Conservation (phyloP, 2,888 invertebrate species). For the Ecliptopera silaceata region DNA sequence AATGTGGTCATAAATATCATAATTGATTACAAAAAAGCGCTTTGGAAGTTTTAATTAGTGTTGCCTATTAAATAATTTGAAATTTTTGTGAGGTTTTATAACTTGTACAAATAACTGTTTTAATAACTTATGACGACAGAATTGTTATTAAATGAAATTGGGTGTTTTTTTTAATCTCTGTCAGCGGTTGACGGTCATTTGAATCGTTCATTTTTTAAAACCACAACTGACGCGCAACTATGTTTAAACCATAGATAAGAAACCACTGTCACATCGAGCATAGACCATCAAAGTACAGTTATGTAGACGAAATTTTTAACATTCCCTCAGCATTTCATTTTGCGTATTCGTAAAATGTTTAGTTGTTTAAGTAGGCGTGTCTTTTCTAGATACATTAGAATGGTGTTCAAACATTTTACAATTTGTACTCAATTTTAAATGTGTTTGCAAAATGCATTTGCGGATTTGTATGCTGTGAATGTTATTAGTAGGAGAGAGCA, state of each 20-base stretch:
- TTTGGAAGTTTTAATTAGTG: slow-evolving; percentile 3
- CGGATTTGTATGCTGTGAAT: slow-evolving; percentile 24
- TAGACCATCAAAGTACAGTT: slow-evolving; percentile 57
- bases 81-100: neutral
- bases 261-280: neutral
- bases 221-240: neutral
- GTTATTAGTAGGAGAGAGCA: slow-evolving; percentile 14
- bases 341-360: slow-evolving; percentile 51
- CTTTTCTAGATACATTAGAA: slow-evolving; percentile 36
- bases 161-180: too few species aligned
- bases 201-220: neutral
- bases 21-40: slow-evolving; percentile 3
- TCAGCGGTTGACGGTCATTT: neutral
- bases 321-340: slow-evolving; percentile 51
- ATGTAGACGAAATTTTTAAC: slow-evolving; percentile 64
- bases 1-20: slow-evolving; percentile 1
- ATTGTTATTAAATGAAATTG: too few species aligned
- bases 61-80: neutral
- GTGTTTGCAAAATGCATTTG: slow-evolving; percentile 24
- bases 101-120: neutral
- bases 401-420: slow-evolving; percentile 20
- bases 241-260: neutral
- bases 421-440: slow-evolving; percentile 22
- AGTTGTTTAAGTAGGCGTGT: slow-evolving; percentile 47
- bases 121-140: too few species aligned